Conservation (phyloP, 2,888 invertebrate genomes). For the Xylota segnis region DNA sequence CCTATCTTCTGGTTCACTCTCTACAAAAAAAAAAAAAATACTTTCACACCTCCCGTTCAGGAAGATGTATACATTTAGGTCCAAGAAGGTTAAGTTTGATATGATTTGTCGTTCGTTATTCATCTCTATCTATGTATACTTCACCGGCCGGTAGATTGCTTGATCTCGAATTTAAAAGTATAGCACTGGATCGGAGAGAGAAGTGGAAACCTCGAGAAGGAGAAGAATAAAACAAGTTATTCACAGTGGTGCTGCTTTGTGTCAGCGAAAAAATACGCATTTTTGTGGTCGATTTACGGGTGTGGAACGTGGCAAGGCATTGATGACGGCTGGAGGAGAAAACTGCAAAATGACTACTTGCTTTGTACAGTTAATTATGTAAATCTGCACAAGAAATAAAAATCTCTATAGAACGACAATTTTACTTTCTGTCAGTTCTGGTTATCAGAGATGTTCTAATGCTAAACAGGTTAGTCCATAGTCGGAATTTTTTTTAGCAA, state of each 20-base stretch:
- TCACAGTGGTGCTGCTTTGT: slow-evolving; percentile 25
- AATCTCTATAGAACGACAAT: slow-evolving; percentile 15
- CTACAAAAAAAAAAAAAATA: not conserved
- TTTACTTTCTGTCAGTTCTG: slow-evolving; percentile 42
- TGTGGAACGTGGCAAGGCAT: slow-evolving; percentile 44
- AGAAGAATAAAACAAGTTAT: slow-evolving; percentile 29
- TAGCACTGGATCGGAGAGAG: not conserved
- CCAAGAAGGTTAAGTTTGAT: not conserved
- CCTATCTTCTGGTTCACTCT: slow-evolving; percentile 27
- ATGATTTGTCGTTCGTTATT: not conserved
- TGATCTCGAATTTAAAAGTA: slow-evolving; percentile 14
- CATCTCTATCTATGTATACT: not conserved
- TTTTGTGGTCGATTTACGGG: slow-evolving; percentile 31
- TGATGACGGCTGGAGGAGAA: slow-evolving; percentile 1
- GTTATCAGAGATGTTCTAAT: slow-evolving; percentile 15
- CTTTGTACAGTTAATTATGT: slow-evolving; percentile 21
- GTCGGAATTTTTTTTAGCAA: not conserved
- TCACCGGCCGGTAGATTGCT: slow-evolving; percentile 22
- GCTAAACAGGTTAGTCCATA: not conserved
- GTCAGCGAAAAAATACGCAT: slow-evolving; percentile 29
- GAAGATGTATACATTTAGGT: not conserved
- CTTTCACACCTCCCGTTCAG: not conserved
- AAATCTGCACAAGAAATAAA: slow-evolving; percentile 8
- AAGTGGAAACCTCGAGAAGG: not conserved
- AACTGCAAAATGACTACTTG: not conserved